These are phyloP conservation scores for Acestrorhynchus altus DNA, from an alignment of 2,797 vertebrate species.

Conservation along the genomic window DNA sequence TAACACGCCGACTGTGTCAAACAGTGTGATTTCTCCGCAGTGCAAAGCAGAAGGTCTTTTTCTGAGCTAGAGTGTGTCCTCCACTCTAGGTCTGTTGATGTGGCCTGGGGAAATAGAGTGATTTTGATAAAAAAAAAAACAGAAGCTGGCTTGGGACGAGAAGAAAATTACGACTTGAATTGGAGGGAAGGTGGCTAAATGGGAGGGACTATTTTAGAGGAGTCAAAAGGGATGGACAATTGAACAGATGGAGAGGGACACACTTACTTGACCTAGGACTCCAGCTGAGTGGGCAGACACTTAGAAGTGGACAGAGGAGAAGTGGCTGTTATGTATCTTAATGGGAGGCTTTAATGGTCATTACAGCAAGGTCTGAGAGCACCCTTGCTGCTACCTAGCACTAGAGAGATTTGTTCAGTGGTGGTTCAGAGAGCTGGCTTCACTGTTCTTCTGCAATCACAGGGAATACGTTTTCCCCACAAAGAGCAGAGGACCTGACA, in stretches of 20 bases:
- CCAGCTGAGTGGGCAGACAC: constrained; percentile 5
- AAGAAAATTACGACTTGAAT: background rate
- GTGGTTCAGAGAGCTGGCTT: background rate
- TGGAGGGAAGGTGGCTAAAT: background rate
- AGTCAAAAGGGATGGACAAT: background rate
- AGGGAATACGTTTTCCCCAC: background rate
- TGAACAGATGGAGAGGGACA: background rate
- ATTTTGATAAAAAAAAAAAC: background rate
- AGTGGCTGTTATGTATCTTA: background rate
- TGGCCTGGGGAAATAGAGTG: background rate
- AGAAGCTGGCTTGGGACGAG: too few relatives aligned
- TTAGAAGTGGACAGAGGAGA: background rate
- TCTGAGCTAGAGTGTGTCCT: background rate
- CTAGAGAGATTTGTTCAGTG: background rate
- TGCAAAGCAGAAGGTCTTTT: background rate
- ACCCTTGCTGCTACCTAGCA: background rate
- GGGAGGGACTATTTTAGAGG: background rate
- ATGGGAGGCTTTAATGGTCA: background rate
- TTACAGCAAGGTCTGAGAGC: background rate
- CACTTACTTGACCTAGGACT: background rate
- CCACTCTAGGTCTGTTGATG: background rate
- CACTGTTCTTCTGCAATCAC: background rate
- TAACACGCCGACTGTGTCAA: too few relatives aligned
- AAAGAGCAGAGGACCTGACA: background rate
- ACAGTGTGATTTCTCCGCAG: background rate